Evolutionary conservation across 2,113 vertebrate genomes (phyloP), one percentile per base, ranked within the genome.

Genomic region (Centropristis striata): DNA sequence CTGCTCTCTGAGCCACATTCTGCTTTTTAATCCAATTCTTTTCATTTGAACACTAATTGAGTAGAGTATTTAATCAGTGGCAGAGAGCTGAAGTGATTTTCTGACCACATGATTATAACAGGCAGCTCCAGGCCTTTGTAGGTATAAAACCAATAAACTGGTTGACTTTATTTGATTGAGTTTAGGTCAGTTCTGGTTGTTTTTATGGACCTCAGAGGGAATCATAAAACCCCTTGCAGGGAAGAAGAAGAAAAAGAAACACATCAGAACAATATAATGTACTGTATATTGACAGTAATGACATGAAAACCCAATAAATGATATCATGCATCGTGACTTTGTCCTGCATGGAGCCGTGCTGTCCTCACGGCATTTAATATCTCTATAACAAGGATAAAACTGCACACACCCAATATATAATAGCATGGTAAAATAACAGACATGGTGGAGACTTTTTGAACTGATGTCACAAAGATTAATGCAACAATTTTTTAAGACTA

Each of bases 61-160:
- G 32, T 27, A 21, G 9, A 42, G 49, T 37, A 66, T 32, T 51
- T 71, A 72, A 72, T 81, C 55, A 54, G 73, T 44, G 50, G 66
- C 73, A 71, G 16, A 42, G 37, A 11, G 39, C 21, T 27, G 25
- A 72, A 59, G 46, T 80, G 58, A 54, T 61, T 80, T 36, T 78
- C 81, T 64, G 53, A 83, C 1, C 75, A 65, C 78, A 47, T 23
- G 64, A 80, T 81, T 68, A 85, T 28, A 76, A 28, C 15, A 25
- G 55, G 37, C 78, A 58, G 67, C 54, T 71, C 60, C 51, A 50
- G 55, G 41, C 21, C 63, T 68, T 70, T 59, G 63, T 81, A 70
- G 79, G 49, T 75, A 69, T 75, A 53, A 72, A 73, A 68, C 70
- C 53, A 78, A 83, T 80, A 58, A 70, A 70, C 72, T 76, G 41